Percentiles rank a stretch among this genome's conserved stretches.
Evolutionary conservation across 2,113 vertebrate genomes (phyloP).

Genomic region (Camelus bactrianus): DNA sequence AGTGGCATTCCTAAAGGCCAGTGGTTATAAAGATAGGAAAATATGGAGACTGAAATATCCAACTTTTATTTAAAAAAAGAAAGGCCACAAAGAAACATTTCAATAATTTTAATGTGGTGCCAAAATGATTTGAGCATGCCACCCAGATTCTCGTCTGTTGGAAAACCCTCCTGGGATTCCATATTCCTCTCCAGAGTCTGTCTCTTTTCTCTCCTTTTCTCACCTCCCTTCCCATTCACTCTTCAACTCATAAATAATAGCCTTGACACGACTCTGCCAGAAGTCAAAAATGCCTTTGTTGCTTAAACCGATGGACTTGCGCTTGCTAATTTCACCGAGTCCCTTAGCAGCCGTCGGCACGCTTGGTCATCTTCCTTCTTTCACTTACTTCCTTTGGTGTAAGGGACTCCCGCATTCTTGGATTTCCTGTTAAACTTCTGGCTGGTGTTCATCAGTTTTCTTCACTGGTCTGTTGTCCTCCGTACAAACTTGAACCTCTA

Average conservation of each 20-base stretch:
- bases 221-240: not conserved
- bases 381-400: not conserved
- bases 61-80: not conserved
- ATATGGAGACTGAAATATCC: not conserved
- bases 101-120: fast-evolving
- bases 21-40: not conserved
- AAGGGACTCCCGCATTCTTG: not conserved
- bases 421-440: not conserved
- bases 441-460: not conserved
- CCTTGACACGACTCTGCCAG: not conserved
- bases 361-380: not conserved
- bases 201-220: not conserved
- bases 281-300: not conserved
- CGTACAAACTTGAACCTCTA: not conserved
- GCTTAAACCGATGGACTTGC: not conserved
- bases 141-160: fast-evolving
- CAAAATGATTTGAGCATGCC: not conserved
- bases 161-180: not conserved
- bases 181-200: not conserved
- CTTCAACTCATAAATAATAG: not conserved
- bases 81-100: not conserved
- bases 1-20: not conserved
- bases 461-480: not conserved
- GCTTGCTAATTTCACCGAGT: not conserved
- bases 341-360: not conserved